Conservation (phyloP, 2,888 invertebrate species). For the Stenodema calcarata region DNA sequence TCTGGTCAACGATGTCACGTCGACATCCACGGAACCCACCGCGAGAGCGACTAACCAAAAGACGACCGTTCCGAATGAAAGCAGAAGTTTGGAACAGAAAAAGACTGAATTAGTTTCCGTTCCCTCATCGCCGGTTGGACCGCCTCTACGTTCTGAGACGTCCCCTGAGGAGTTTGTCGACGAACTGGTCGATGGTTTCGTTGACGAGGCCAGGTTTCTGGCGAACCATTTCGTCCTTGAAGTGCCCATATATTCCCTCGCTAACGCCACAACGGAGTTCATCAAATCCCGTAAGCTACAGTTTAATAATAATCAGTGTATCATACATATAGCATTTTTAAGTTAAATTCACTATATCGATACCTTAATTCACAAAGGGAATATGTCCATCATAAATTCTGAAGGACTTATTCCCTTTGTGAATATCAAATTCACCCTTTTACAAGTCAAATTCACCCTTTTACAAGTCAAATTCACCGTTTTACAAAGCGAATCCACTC, state of each 20-base stretch:
- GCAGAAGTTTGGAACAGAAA: not conserved
- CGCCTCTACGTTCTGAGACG: not conserved
- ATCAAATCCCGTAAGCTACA: constrained; percentile 49
- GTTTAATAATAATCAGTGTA: not conserved
- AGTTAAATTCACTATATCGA: too few species aligned
- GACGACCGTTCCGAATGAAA: not conserved
- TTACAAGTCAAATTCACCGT: too few species aligned
- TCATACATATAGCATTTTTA: too few species aligned
- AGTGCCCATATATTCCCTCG: constrained; percentile 46
- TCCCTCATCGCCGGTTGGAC: not conserved
- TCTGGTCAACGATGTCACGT: not conserved
- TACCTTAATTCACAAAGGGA: too few species aligned
- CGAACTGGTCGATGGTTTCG: not conserved
- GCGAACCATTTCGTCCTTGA: constrained; percentile 45
- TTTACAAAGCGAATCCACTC: too few species aligned
- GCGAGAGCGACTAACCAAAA: not conserved
- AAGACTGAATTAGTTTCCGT: constrained; percentile 37
- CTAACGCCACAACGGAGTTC: constrained; percentile 47
- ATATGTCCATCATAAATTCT: too few species aligned
- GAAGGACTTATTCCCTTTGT: too few species aligned
- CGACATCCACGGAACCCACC: not conserved
- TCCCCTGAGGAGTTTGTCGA: not conserved
- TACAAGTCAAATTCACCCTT: too few species aligned
- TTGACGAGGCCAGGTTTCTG: constrained; percentile 38
- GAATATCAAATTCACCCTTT: too few species aligned